Evolutionary conservation across 1,140 invertebrate species (phyloP), one percentile per base, ranked within the genome.

Genomic region (Tetraneura akinire): DNA sequence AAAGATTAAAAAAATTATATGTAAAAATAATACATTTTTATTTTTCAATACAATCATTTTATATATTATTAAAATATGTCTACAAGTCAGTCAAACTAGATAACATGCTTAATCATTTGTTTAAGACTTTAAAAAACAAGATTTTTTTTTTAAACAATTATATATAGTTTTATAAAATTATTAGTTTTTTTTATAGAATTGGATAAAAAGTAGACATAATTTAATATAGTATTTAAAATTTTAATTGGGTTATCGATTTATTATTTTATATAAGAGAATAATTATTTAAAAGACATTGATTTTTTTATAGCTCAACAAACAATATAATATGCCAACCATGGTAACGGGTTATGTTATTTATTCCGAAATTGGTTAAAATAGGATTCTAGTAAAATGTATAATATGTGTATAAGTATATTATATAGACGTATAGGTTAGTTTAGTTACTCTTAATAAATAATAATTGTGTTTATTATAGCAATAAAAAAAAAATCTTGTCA

Each of bases 261-360:
- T n/a, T n/a, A n/a, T n/a, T n/a, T n/a, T n/a, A n/a, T 23, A 47
- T 14, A 42, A 45, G 42, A 16, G 55, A 6, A 23, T 60, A 62
- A 1, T 16, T 42, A 42, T 16, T 66, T 23, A 3, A n/a, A 62
- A 16, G 13, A 51, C 45, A 70, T 70, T 49, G 68, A 70, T 70
- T 70, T 26, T 66, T 29, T 49, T 26, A 23, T 11, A 18, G 37
- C 9, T 57, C 51, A 76, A 76, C 73, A 60, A 60, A 76, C 55
- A 21, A 37, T 37, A 37, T 3, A 8, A 4, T 57, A 76, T 57
- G 13, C 57, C 57, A 57, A 9, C 51, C 73, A 76, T 57, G 29
- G 73, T 76, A 76, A 76, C 68, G 23, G 18, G 29, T 16, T 76
- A 29, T n/a, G 8, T 29, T 42, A 57, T 60, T 76, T 45, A 18